Evolutionary conservation across 2,113 vertebrate genomes (phyloP), one percentile per base, ranked within the genome.

Genomic region (Chionis minor): DNA sequence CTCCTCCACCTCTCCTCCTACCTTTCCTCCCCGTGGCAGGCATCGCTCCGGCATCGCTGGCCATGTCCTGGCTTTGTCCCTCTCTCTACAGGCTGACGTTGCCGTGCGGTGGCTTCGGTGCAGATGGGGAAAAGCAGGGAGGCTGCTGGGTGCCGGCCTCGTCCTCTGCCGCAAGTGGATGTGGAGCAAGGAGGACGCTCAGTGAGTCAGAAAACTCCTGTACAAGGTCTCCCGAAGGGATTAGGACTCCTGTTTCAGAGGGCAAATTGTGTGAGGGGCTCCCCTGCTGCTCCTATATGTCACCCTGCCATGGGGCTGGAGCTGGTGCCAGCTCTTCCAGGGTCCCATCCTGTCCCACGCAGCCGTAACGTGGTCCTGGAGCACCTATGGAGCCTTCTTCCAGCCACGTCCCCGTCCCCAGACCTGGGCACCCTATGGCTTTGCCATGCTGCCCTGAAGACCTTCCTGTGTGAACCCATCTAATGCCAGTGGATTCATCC

Each of bases 31-130:
- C 8, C 6, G 51, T 16, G 9, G n/a, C 2, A 5, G 42, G 74
- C 49, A 33, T 26, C 4, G 3, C 17, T 12, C 5, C 2, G n/a
- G 47, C 20, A 42, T 20, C 14, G 44, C 32, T 33, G 32, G 35
- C 28, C 2, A 0, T 12, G 23, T 30, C 63, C 58, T 23, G 38
- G n/a, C n/a, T 71, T 72, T 59, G 58, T 3, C 40, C 40, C 17
- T 35, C n/a, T 55, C 61, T 12, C 54, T n/a, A 3, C 0, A 3
- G 22, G 32, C 16, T 47, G 38, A 40, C 0, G 2, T 63, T 44
- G 44, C 49, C 14, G 7, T 6, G 2, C 2, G 14, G 42, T 42
- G 23, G 56, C 65, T 82, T 70, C 16, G 8, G 16, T 2, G 16
- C 6, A 28, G 38, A 20, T 3, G 45, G 59, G 33, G 23, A 45